Percentiles rank a stretch among this genome's conserved stretches.
Evolutionary conservation across 2,113 vertebrate genomes (phyloP).

Genomic region (Nothobranchius furzeri): DNA sequence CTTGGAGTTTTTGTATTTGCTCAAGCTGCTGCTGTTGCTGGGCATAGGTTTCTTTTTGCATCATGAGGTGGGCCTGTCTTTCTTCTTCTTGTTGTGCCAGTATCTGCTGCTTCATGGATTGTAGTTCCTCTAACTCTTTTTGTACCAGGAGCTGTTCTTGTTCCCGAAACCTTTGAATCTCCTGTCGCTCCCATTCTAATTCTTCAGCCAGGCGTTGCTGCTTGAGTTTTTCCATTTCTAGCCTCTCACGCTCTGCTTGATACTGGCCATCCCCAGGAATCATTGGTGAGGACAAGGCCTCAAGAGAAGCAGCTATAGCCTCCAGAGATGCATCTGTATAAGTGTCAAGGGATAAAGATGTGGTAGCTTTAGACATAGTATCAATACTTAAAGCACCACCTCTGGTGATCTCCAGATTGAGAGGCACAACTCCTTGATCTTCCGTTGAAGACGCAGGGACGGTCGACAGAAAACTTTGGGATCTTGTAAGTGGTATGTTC

Average conservation of each 20-base stretch:
- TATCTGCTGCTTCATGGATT: conserved; percentile 96
- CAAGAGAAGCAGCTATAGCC: conserved; percentile 86
- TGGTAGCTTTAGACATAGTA: conserved; percentile 72
- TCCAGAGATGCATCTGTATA: conserved; percentile 87
- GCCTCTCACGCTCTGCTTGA: conserved; percentile 90
- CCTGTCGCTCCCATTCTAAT: conserved; percentile 95
- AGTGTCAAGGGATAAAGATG: conserved; percentile 84
- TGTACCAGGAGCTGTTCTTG: conserved; percentile 96
- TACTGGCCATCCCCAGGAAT: conserved; percentile 90
- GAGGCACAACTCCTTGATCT: conserved; percentile 77
- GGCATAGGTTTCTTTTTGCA: conserved; percentile 95
- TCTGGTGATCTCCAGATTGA: conserved; percentile 82
- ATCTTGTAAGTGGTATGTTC: conserved; percentile 87
- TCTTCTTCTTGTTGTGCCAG: conserved; percentile 95
- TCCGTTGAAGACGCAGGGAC: conserved; percentile 81
- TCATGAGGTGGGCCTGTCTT: conserved; percentile 95
- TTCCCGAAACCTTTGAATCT: conserved; percentile 97
- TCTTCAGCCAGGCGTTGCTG: conserved; percentile 96
- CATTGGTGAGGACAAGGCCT: conserved; percentile 84
- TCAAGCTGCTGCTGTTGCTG: conserved; percentile 96
- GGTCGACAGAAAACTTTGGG: conserved; percentile 90
- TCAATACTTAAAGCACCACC: conserved; percentile 71
- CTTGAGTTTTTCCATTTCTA: conserved; percentile 96
- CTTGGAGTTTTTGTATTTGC: conserved; percentile 96
- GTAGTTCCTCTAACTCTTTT: conserved; percentile 95